Base-by-base conservation (phyloP, 2,888 invertebrate genomes). In the Eupsilia transversa region DNA sequence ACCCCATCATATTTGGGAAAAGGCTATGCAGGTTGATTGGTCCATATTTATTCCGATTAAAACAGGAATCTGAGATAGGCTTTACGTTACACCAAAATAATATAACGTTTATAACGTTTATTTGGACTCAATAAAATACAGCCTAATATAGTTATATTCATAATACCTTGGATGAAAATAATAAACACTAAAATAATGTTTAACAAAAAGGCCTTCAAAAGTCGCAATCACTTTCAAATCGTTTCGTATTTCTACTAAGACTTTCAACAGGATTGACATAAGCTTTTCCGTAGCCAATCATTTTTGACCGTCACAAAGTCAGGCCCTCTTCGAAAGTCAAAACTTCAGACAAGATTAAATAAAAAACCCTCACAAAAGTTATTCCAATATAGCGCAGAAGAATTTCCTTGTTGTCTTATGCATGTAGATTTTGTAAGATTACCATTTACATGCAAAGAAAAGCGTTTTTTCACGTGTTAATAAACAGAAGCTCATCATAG, bases 401-500 rank as follows among this genome's bases (percentile, higher is more conserved):
- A 46, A 38, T 1, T 12, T 56, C 20, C 33, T 17, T 33, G 23
- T 38, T n/a, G 49, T 35, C 27, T 33, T 46, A 64, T 46, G 14
- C 46, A 75, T 38, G 76, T 60, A 65, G 65, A 82, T 77, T 52
- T 46, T 65, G 1, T 38, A 61, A 56, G 41, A 78, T 66, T 66
- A 35, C 30, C n/a, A 60, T 76, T 38, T 60, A 38, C 46, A 66
- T 71, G 61, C 56, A 71, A 63, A 64, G 33, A 67, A 79, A 67
- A 38, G 9, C 33, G 3, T 65, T 82, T 1, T 27, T 82, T 60
- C 23, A 54, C 59, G 54, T 77, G 60, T 76, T 78, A 69, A 79
- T 79, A 82, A 82, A 79, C 69, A 69, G 20, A 27, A 67, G 65
- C 35, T 64, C 70, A 70, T 83, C 70, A 74, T 43, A 63, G 59